Percentiles rank a stretch among this genome's conserved stretches.
phyloP scores from a whole-genome alignment of 2,888 invertebrate species.

The Yponomeuta malinellus region DNA sequence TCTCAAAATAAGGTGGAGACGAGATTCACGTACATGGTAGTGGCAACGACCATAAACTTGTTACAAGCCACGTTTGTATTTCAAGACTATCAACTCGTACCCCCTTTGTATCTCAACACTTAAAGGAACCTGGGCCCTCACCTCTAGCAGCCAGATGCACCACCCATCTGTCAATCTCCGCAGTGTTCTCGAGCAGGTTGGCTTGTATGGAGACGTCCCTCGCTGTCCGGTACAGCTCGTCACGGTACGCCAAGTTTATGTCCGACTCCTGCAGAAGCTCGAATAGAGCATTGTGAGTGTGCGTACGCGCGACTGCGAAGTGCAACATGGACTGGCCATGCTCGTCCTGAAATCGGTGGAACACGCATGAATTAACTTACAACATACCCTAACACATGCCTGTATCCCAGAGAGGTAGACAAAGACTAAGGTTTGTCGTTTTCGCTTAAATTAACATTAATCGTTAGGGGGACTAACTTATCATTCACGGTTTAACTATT shows the following conservation, averaged over 20 bases:
- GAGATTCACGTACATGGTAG: too few species aligned
- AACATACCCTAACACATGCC: too few species aligned
- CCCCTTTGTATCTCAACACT: too few species aligned
- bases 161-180: constrained; percentile 88
- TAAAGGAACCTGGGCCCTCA: constrained; percentile 30
- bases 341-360: constrained; percentile 79
- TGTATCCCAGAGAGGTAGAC: not conserved
- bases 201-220: constrained; percentile 90
- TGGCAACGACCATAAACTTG: too few species aligned
- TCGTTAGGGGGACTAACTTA: too few species aligned
- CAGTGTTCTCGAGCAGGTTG: constrained; percentile 85
- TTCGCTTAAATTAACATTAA: too few species aligned
- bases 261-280: constrained; percentile 87
- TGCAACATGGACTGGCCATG: constrained; percentile 93
- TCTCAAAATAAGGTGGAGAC: too few species aligned
- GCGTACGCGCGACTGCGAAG: constrained; percentile 89
- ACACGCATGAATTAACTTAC: not conserved
- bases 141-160: constrained; percentile 86
- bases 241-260: constrained; percentile 87
- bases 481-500: too few species aligned
- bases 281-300: constrained; percentile 86
- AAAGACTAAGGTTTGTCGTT: not conserved
- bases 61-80: too few species aligned
- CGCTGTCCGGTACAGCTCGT: constrained; percentile 91
- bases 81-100: too few species aligned